Percentiles rank a stretch among this genome's conserved stretches.
These are phyloP conservation scores for Diuraphis noxia DNA, from an alignment of 1,140 invertebrate species.

Conservation along the genomic window DNA sequence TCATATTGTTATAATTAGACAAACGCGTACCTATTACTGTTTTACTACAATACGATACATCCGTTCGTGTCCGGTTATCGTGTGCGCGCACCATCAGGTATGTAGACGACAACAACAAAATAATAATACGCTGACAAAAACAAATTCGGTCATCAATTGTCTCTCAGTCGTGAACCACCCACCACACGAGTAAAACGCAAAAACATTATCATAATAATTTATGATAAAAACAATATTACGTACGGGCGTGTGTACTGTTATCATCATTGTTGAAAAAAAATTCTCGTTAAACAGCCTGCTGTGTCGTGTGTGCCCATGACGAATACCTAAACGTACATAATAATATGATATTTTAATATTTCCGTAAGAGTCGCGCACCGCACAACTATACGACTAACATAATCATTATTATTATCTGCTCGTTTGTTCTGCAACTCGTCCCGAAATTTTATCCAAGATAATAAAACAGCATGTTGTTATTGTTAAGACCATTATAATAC, in stretches of 20 bases:
- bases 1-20: background rate
- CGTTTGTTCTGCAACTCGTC: background rate
- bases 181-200: background rate
- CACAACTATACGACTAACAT: background rate
- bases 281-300: background rate
- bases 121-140: too few relatives aligned
- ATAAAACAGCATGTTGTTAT: background rate
- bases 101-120: too few relatives aligned
- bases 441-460: slow-evolving; percentile 3
- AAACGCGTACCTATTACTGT: too few relatives aligned
- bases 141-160: too few relatives aligned
- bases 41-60: background rate
- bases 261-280: background rate
- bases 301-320: background rate
- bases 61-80: background rate
- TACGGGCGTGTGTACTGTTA: background rate
- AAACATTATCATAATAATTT: too few relatives aligned
- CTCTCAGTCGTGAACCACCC: too few relatives aligned
- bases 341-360: background rate
- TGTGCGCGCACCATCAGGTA: too few relatives aligned
- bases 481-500: background rate
- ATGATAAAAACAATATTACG: too few relatives aligned
- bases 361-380: background rate
- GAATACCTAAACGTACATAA: background rate
- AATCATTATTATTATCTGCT: background rate